Conservation (phyloP, 2,797 vertebrate genomes). For the Cichlasoma orientale region DNA sequence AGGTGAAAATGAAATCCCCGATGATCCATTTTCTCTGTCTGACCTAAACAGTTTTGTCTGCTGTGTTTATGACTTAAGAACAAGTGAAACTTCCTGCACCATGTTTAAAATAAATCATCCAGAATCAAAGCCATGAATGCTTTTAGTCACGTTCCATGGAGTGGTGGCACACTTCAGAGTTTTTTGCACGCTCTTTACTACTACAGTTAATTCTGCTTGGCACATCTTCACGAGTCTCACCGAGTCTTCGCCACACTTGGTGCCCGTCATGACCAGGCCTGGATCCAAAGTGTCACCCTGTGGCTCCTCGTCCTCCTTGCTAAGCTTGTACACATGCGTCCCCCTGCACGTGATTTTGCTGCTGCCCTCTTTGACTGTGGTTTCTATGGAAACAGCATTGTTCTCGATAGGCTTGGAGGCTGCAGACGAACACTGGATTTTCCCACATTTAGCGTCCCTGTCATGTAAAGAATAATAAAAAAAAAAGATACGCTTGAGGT, state of each 20-base stretch:
- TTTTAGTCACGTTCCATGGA: no score
- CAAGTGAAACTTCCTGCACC: not conserved
- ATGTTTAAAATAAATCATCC: no score
- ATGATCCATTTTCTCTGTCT: not conserved
- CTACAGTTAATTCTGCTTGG: not conserved
- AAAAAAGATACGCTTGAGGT: not conserved
- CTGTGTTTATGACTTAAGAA: not conserved
- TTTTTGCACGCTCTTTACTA: not conserved
- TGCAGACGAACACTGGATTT: slow-evolving; percentile 93
- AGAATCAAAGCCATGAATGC: no score
- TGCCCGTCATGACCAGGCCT: slow-evolving; percentile 94
- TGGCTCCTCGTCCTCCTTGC: slow-evolving; percentile 74
- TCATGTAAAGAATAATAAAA: not conserved
- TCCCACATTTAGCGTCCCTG: slow-evolving; percentile 95
- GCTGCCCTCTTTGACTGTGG: slow-evolving; percentile 77
- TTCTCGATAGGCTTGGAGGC: slow-evolving; percentile 87
- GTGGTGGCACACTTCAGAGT: no score
- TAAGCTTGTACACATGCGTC: slow-evolving; percentile 88
- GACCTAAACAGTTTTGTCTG: not conserved
- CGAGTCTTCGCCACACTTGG: slow-evolving; percentile 90
- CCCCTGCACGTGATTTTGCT: slow-evolving; percentile 85
- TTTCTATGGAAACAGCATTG: slow-evolving; percentile 92
- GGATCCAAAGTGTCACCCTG: slow-evolving; percentile 92
- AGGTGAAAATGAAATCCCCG: not conserved
- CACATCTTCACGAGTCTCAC: slow-evolving; percentile 73